Evolutionary conservation across 1,140 invertebrate species (phyloP).

Genomic region (Sinonovacula constricta): DNA sequence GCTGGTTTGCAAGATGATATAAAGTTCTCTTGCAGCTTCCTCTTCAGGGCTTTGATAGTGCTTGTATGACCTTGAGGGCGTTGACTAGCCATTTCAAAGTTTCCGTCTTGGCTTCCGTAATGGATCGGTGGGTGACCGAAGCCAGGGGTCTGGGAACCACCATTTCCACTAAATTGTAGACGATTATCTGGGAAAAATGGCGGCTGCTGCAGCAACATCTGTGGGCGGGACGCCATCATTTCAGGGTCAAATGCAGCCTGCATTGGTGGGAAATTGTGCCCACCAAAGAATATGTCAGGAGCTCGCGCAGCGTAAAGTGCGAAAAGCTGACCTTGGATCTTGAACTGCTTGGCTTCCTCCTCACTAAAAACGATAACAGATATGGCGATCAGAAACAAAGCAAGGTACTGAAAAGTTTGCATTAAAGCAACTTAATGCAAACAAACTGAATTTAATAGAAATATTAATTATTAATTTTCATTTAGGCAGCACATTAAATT

Average conservation of each 20-base stretch:
- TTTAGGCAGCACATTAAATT: not conserved
- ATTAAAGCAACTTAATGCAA: too few species aligned
- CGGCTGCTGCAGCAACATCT: conserved; percentile 29
- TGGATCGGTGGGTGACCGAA: conserved; percentile 26
- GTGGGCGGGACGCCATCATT: conserved; percentile 26
- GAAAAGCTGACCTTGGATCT: conserved; percentile 71
- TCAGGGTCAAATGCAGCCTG: conserved; percentile 48
- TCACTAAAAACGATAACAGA: conserved; percentile 70
- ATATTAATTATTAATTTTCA: too few species aligned
- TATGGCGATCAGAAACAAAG: too few species aligned
- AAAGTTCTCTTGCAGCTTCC: conserved; percentile 70
- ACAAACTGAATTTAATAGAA: too few species aligned
- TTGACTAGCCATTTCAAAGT: conserved; percentile 44
- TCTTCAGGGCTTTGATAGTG: conserved; percentile 69
- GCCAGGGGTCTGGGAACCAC: conserved; percentile 13
- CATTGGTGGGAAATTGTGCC: conserved; percentile 53
- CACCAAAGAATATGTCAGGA: conserved; percentile 65
- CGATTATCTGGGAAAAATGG: conserved; percentile 51
- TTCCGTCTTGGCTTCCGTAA: conserved; percentile 31
- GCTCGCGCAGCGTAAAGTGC: conserved; percentile 66
- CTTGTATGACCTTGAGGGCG: conserved; percentile 61
- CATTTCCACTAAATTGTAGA: conserved; percentile 20
- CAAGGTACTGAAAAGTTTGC: too few species aligned
- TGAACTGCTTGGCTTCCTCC: conserved; percentile 72
- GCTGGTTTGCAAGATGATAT: conserved; percentile 65